Conservation (phyloP, 2,797 vertebrate genomes). For the Orientallactaga sibirica region DNA sequence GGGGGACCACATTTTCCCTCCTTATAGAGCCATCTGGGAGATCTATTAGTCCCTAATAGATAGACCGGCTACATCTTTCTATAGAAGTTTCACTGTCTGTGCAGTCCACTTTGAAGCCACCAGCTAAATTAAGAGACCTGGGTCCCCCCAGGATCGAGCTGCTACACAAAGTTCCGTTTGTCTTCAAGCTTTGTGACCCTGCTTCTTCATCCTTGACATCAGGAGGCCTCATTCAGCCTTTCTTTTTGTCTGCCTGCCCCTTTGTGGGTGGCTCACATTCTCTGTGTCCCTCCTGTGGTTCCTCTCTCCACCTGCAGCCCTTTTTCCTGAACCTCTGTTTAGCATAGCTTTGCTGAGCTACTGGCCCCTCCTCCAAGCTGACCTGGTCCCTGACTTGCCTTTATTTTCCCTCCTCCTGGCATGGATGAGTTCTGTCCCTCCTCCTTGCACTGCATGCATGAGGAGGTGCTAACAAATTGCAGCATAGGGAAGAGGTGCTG, state of each 20-base stretch:
- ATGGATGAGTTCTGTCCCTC: background rate
- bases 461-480: slow-evolving; percentile 30
- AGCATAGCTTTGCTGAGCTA: slow-evolving; percentile 1
- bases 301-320: background rate
- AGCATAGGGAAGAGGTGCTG: background rate
- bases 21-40: background rate
- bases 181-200: background rate
- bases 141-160: background rate
- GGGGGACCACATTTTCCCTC: background rate
- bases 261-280: background rate
- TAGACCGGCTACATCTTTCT: background rate
- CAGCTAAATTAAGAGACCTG: background rate
- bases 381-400: background rate
- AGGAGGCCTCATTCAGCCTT: background rate
- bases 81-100: background rate
- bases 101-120: background rate
- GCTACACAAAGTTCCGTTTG: background rate
- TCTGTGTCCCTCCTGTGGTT: background rate
- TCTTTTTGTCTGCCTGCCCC: background rate
- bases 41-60: background rate
- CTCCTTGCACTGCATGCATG: rapidly evolving
- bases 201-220: background rate
- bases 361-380: background rate
- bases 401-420: background rate
- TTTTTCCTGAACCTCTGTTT: background rate